These are phyloP conservation scores for Panzeria rudis DNA, from an alignment of 2,888 invertebrate species.

Conservation along the genomic window DNA sequence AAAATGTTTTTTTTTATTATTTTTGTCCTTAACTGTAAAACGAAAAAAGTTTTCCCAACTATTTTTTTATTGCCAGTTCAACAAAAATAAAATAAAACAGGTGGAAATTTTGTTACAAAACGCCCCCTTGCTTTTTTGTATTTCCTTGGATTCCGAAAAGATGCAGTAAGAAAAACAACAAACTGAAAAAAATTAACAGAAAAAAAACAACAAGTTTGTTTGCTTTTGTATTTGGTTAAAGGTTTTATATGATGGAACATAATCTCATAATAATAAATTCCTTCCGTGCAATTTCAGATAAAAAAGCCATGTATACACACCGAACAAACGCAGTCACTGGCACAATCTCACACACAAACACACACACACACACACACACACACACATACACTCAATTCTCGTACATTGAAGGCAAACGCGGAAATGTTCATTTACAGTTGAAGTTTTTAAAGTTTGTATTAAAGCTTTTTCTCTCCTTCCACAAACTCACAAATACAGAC, in stretches of 20 bases:
- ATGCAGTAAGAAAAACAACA: conserved; percentile 14
- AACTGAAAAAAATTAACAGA: neutral
- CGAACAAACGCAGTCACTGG: too few relatives aligned
- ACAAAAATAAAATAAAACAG: conserved; percentile 23
- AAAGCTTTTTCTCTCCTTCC: neutral
- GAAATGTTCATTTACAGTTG: conserved; percentile 59
- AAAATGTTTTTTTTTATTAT: neutral
- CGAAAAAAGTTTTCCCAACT: neutral
- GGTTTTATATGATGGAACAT: conserved; percentile 65
- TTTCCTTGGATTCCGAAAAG: conserved; percentile 8
- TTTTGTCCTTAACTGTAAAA: conserved; percentile 17
- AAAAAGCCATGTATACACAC: conserved; percentile 37
- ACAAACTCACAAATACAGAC: neutral
- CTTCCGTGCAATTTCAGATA: conserved; percentile 74
- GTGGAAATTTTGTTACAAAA: conserved; percentile 31
- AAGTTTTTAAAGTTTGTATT: conserved; percentile 19
- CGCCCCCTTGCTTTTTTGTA: neutral
- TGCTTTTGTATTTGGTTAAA: conserved; percentile 19
- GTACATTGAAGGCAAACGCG: conserved; percentile 8
- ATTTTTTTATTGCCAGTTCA: conserved; percentile 1
- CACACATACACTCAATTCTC: neutral
- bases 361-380: neutral
- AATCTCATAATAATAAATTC: conserved; percentile 75
- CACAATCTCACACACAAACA: too few relatives aligned
- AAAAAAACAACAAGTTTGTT: conserved; percentile 2